Conservation (phyloP, 1,140 invertebrate species). For the Acarapis woodi region DNA sequence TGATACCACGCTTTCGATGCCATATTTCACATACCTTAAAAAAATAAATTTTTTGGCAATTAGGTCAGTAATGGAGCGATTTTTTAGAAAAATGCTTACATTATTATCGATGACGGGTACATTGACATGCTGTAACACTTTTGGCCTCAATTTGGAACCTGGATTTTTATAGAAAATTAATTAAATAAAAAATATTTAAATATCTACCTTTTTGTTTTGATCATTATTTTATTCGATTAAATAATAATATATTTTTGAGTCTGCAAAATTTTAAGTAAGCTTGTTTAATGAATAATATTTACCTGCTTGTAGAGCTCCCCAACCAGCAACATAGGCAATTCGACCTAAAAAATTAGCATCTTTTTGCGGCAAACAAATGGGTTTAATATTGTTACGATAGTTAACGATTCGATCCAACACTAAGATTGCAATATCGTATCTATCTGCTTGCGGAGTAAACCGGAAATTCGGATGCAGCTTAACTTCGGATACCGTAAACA, state of each 20-base stretch:
- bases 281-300: not conserved
- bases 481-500: slow-evolving; percentile 57
- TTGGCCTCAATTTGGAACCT: slow-evolving; percentile 55
- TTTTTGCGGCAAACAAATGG: slow-evolving; percentile 67
- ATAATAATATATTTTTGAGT: not conserved
- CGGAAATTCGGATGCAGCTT: slow-evolving; percentile 78
- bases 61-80: no score
- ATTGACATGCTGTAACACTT: slow-evolving; percentile 67
- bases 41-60: no score
- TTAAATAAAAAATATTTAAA: not conserved
- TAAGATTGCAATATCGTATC: slow-evolving; percentile 72
- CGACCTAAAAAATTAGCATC: slow-evolving; percentile 62
- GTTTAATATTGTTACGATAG: slow-evolving; percentile 67
- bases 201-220: no score
- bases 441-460: slow-evolving; percentile 53
- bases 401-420: slow-evolving; percentile 52
- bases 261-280: not conserved
- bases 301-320: slow-evolving; percentile 59
- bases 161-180: slow-evolving; percentile 16
- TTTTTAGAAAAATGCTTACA: no score
- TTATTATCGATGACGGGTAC: slow-evolving; percentile 22
- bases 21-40: slow-evolving; percentile 49
- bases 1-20: slow-evolving; percentile 33
- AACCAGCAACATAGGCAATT: slow-evolving; percentile 68
- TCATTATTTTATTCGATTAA: no score